phyloP scores from a whole-genome alignment of 1,140 invertebrate genomes.

The Ceratoteleas bidentatus region DNA sequence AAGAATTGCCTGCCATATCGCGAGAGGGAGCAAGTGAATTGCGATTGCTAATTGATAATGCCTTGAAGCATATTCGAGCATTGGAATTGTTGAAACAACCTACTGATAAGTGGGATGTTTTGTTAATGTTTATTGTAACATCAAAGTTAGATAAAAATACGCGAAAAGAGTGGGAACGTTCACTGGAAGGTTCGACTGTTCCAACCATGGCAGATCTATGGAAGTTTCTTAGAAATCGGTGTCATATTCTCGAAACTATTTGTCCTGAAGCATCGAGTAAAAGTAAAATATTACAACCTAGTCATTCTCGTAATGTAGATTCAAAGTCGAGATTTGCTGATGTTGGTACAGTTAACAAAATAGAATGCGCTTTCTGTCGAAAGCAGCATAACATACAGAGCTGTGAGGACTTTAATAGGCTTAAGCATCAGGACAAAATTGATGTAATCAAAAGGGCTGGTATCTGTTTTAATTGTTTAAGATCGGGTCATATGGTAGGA shows the following conservation, averaged over 20 bases:
- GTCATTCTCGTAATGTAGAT: constrained; percentile 2
- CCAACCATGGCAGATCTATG: constrained; percentile 47
- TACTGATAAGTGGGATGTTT: constrained; percentile 48
- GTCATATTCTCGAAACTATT: constrained; percentile 14
- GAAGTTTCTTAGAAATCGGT: constrained; percentile 19
- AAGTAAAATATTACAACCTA: not conserved
- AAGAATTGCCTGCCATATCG: constrained; percentile 33
- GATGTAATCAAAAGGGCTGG: constrained; percentile 23
- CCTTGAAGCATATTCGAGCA: constrained; percentile 48
- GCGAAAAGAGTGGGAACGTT: constrained; percentile 47
- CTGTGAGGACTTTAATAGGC: constrained; percentile 27
- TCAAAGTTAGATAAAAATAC: constrained; percentile 47
- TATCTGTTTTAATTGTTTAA: constrained; percentile 58
- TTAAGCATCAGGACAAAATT: constrained; percentile 23
- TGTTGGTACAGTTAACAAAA: not conserved
- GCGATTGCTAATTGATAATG: constrained; percentile 39
- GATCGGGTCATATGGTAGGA: constrained; percentile 15
- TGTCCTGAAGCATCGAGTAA: not conserved
- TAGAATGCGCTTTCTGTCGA: constrained; percentile 14
- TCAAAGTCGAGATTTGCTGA: constrained; percentile 4
- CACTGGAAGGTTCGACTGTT: constrained; percentile 5
- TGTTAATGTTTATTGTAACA: constrained; percentile 51
- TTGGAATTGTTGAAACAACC: constrained; percentile 30
- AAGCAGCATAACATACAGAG: constrained; percentile 26
- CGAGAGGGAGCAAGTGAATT: constrained; percentile 29